A percentile compares a stretch with the other conserved stretches of the same genome.
Conservation (phyloP, 2,113 vertebrate genomes). For the Beaufortia kweichowensis region DNA sequence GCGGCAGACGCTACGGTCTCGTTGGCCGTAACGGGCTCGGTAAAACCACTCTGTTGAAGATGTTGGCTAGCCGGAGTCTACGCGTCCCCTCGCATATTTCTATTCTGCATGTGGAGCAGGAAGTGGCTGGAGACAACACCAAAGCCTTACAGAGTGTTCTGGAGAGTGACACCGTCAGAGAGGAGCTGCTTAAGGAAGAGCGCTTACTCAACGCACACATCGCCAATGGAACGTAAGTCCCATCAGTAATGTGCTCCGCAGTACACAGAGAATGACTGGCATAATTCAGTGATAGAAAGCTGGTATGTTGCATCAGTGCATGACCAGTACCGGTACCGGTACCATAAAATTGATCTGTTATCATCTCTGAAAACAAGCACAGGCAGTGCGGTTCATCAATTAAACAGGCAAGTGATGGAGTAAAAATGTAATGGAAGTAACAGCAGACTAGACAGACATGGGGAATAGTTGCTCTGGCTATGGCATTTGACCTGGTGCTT, state of each 20-base stretch:
- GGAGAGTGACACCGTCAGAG: slow-evolving; percentile 85
- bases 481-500: too few species aligned
- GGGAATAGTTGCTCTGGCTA: too few species aligned
- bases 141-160: slow-evolving; percentile 89
- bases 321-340: too few species aligned
- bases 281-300: too few species aligned
- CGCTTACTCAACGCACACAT: slow-evolving; percentile 80
- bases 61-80: slow-evolving; percentile 89
- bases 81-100: slow-evolving; percentile 91
- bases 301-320: too few species aligned
- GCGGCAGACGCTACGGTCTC: slow-evolving; percentile 89
- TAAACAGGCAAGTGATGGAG: too few species aligned
- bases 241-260: not conserved
- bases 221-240: slow-evolving; percentile 81
- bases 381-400: too few species aligned
- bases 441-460: too few species aligned
- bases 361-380: too few species aligned
- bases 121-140: slow-evolving; percentile 92
- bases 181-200: slow-evolving; percentile 83
- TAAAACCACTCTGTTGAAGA: slow-evolving; percentile 95
- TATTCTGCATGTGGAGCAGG: slow-evolving; percentile 97
- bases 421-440: too few species aligned
- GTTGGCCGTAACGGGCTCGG: slow-evolving; percentile 94
- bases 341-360: too few species aligned
- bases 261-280: not conserved